A percentile compares a stretch with the other conserved stretches of the same genome.
These are phyloP conservation scores for Nannospalax galili DNA, from an alignment of 2,113 vertebrate genomes.

Conservation along the genomic window DNA sequence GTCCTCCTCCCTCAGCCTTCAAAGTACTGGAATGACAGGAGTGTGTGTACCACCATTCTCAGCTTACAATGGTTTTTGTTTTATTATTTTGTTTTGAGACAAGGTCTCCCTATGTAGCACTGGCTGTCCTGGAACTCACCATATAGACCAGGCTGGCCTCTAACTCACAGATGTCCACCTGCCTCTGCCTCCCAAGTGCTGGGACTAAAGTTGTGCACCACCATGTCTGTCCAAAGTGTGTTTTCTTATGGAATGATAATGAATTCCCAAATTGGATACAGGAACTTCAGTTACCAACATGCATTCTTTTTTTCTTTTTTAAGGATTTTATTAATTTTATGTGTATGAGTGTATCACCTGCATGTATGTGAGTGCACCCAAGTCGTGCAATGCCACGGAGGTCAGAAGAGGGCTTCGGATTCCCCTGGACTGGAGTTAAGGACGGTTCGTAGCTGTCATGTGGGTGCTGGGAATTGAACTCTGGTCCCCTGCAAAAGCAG, in stretches of 20 bases:
- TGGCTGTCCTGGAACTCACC: too few relatives aligned
- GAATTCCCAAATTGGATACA: conserved; percentile 18
- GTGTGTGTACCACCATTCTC: not conserved
- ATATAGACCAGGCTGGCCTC: not conserved
- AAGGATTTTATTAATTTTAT: too few relatives aligned
- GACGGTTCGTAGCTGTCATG: too few relatives aligned
- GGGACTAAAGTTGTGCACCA: not conserved
- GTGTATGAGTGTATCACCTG: too few relatives aligned
- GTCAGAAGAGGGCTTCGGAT: too few relatives aligned
- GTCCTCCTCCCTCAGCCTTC: not conserved
- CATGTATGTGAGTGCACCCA: too few relatives aligned
- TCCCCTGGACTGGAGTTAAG: too few relatives aligned
- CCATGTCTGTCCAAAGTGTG: not conserved
- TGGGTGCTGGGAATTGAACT: too few relatives aligned
- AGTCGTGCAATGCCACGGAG: too few relatives aligned
- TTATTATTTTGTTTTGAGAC: not conserved
- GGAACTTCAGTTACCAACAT: conserved; percentile 24
- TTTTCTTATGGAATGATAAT: conserved; percentile 21
- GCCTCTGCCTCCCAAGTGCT: not conserved
- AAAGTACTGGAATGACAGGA: not conserved
- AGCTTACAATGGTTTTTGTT: not conserved
- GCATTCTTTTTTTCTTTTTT: conserved; percentile 1
- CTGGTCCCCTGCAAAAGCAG: too few relatives aligned
- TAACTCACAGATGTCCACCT: not conserved
- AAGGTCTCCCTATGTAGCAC: not conserved